phyloP scores from a whole-genome alignment of 2,113 vertebrate genomes.

The Cygnus buccinator region DNA sequence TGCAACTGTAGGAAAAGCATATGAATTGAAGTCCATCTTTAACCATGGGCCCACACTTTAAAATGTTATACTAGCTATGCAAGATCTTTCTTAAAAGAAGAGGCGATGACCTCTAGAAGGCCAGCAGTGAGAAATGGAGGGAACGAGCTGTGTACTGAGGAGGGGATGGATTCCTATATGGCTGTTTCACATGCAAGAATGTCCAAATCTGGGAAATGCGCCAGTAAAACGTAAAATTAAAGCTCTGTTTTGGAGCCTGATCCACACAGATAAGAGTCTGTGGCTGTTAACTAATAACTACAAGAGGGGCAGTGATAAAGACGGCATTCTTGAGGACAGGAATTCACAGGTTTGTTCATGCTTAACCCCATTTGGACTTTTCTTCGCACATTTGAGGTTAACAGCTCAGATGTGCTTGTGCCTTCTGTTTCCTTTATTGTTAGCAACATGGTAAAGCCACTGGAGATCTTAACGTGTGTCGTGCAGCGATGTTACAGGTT shows the following conservation, averaged over 20 bases:
- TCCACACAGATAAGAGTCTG: constrained; percentile 51
- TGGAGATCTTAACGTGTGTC: background rate
- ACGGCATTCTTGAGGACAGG: background rate
- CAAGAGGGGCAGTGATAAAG: constrained; percentile 43
- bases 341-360: constrained; percentile 40
- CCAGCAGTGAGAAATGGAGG: background rate
- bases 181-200: constrained; percentile 61
- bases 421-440: background rate
- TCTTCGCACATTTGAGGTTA: background rate
- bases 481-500: accelerated
- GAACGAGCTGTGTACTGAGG: constrained; percentile 14
- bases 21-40: background rate
- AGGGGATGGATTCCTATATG: constrained; percentile 35
- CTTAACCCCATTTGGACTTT: background rate
- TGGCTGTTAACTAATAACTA: constrained; percentile 65
- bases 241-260: constrained; percentile 60
- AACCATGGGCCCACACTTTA: background rate
- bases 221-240: constrained; percentile 64
- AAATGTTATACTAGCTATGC: background rate
- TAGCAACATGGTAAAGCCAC: background rate
- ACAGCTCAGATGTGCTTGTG: background rate
- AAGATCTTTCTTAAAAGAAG: background rate
- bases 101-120: constrained; percentile 34
- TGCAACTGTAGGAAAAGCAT: background rate
- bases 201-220: constrained; percentile 57